Evolutionary conservation across 2,113 vertebrate species (phyloP), one percentile per base, ranked within the genome.

Genomic region (Leiothrix lutea): DNA sequence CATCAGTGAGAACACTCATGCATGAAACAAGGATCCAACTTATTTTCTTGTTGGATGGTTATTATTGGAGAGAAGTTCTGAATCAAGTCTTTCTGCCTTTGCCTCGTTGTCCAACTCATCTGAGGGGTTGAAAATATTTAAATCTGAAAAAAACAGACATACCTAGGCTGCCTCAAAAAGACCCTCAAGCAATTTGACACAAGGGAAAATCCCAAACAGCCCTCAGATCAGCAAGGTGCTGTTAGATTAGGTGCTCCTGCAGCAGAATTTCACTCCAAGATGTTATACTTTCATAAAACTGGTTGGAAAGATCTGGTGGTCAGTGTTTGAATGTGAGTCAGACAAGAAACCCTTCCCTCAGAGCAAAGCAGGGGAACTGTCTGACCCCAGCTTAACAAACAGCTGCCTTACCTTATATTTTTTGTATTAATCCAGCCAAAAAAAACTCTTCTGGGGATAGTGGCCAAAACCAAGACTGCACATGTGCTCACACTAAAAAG

Each of bases 1-100:
- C 36, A 88, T 31, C 69, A 86, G 65, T n/a, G 56, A 81, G 87
- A 86, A 61, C 50, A 92, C 53, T 73, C 90, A 66, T 69, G 80
- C 54, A 44, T 78, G 80, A 90, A 86, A 91, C 25, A 82, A 88
- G 62, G 60, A 11, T 12, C n/a, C 51, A 66, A 12, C 14, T 45
- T 88, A 40, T 80, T 90, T 81, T 89, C 80, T 75, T 50, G 40
- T 90, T 87, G 65, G 12, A 8, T 66, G 53, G 64, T 69, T 78
- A 73, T 51, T 24, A 14, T 12, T 31, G 51, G 66, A 67, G 64
- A 61, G 62, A 80, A 81, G 44, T 72, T 78, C 56, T 83, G 88
- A 67, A 44, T 40, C 0, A 2, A 12, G 61, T 42, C 18, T 84
- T 91, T 86, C 22, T 91, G 14, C 23, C 11, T 70, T 54, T 80